These are phyloP conservation scores for Homalodisca vitripennis DNA, from an alignment of 1,140 invertebrate genomes.

Conservation along the genomic window DNA sequence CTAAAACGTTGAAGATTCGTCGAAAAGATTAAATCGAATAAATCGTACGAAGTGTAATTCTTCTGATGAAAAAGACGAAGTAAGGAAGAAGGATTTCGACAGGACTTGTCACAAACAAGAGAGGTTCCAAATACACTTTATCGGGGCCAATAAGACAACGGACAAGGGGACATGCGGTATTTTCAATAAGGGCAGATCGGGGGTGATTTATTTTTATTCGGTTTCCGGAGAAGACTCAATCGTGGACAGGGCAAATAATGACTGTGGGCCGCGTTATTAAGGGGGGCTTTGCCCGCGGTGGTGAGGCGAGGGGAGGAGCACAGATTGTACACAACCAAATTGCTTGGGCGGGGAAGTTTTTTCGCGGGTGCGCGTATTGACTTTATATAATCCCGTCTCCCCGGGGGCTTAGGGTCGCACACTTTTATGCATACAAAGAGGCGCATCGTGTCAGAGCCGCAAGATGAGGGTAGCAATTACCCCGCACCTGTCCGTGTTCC, in stretches of 20 bases:
- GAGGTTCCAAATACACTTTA: not conserved
- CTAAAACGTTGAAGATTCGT: no score
- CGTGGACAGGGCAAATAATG: constrained; percentile 12
- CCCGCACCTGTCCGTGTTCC: not conserved
- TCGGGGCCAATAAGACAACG: not conserved
- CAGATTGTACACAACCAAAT: not conserved
- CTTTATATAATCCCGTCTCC: constrained; percentile 1
- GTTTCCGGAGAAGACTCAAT: constrained; percentile 4
- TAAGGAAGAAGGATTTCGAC: no score
- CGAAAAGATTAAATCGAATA: no score
- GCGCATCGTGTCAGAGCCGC: not conserved
- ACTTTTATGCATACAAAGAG: not conserved
- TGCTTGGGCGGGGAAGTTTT: constrained; percentile 13
- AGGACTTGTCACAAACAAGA: not conserved
- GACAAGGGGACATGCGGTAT: not conserved
- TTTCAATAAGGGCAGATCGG: constrained; percentile 9
- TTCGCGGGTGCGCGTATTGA: constrained; percentile 16
- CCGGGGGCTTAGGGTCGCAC: not conserved
- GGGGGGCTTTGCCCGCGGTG: not conserved
- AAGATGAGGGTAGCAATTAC: not conserved
- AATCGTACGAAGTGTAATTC: no score
- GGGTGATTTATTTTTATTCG: constrained; percentile 5
- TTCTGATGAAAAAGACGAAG: no score
- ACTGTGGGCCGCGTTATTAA: constrained; percentile 11
- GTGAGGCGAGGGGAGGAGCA: not conserved